phyloP scores from a whole-genome alignment of 2,888 invertebrate genomes.

The Rhagonycha lutea region DNA sequence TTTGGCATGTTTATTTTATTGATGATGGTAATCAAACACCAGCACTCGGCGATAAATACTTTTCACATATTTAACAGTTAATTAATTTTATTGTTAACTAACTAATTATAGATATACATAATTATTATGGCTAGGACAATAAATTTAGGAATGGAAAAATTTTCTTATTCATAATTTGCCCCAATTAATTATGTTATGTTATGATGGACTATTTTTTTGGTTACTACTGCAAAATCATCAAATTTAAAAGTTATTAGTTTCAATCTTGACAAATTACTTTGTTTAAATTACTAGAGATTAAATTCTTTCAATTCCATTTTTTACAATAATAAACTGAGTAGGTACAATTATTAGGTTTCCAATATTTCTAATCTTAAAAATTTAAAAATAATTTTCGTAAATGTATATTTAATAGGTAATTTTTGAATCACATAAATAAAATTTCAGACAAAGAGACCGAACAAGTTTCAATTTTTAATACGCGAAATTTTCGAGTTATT shows the following conservation, averaged over 20 bases:
- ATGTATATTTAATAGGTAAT: no score
- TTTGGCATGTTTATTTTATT: background rate
- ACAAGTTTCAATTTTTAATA: no score
- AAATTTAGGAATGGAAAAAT: background rate
- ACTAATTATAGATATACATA: background rate
- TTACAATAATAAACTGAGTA: background rate
- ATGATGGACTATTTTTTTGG: background rate
- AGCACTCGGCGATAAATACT: background rate
- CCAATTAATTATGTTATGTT: background rate
- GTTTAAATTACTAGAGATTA: background rate
- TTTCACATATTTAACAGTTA: background rate
- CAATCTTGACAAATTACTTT: background rate
- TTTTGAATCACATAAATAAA: no score
- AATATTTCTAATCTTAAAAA: no score
- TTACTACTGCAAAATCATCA: background rate
- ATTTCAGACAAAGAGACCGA: no score
- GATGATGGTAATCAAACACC: background rate
- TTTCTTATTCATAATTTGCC: background rate
- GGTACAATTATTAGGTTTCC: no score
- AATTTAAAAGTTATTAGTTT: background rate
- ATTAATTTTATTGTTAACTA: background rate
- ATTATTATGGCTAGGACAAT: background rate
- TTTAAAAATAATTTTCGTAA: no score
- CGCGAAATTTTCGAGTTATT: no score
- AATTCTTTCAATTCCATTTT: background rate